Evolutionary conservation across 2,797 vertebrate genomes (phyloP).

Genomic region (Benthosema pterotum): DNA sequence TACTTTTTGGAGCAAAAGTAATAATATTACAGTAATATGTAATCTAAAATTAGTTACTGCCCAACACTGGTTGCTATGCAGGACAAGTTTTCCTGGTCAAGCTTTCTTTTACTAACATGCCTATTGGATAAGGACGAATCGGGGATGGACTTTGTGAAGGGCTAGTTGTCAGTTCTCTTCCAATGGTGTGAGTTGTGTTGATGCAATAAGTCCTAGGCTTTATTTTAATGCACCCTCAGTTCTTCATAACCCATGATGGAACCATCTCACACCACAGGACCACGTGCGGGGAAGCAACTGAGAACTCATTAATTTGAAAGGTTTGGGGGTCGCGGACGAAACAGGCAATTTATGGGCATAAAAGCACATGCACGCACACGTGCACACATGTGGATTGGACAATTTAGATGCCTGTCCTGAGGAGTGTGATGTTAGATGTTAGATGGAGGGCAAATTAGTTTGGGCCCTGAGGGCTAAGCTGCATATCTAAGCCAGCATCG

Average conservation of each 20-base stretch:
- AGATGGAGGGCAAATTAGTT: constrained; percentile 59
- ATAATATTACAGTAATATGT: too few species aligned
- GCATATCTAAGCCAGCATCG: constrained; percentile 44
- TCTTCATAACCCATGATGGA: neutral
- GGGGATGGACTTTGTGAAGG: too few species aligned
- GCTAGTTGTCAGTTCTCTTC: too few species aligned
- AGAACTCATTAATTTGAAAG: constrained; percentile 14
- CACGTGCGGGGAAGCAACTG: neutral
- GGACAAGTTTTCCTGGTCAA: too few species aligned
- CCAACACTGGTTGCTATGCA: too few species aligned
- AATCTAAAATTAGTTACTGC: too few species aligned
- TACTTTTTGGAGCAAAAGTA: too few species aligned
- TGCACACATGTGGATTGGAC: neutral
- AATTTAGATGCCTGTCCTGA: constrained; percentile 48
- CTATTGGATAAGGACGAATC: too few species aligned
- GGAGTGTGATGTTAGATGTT: constrained; percentile 37
- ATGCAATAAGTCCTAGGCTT: neutral
- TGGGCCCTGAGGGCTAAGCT: constrained; percentile 50
- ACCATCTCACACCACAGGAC: constrained; percentile 11
- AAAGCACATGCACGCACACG: neutral
- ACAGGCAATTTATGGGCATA: neutral
- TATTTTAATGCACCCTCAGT: neutral
- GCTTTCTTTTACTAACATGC: too few species aligned
- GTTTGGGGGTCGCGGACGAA: constrained; percentile 4
- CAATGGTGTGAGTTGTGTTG: neutral